Conservation (phyloP, 2,113 vertebrate species). For the Plectropomus leopardus region DNA sequence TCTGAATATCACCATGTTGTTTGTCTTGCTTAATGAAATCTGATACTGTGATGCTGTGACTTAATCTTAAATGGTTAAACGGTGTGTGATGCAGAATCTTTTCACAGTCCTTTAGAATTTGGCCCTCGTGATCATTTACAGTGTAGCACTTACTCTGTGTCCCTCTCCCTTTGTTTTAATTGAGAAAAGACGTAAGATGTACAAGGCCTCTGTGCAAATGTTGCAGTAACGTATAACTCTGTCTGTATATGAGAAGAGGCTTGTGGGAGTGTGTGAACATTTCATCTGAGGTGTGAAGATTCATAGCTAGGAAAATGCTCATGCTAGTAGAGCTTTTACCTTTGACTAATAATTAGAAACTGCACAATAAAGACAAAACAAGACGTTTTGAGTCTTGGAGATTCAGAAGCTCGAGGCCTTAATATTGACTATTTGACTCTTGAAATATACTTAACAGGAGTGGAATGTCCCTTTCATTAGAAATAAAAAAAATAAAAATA, state of each 20-base stretch:
- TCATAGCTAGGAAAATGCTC: constrained; percentile 41
- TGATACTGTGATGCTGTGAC: neutral
- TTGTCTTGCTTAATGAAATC: neutral
- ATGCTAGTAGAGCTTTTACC: constrained; percentile 28
- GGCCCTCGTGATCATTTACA: neutral
- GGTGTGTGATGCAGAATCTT: neutral
- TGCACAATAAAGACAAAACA: constrained; percentile 7
- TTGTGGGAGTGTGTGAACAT: constrained; percentile 68
- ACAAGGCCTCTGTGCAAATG: neutral
- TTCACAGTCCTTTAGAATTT: constrained; percentile 8
- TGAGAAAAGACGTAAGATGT: constrained; percentile 25
- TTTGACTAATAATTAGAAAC: constrained; percentile 35
- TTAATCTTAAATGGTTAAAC: neutral
- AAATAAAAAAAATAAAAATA: neutral
- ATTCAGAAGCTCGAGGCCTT: constrained; percentile 13
- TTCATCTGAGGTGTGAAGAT: constrained; percentile 57
- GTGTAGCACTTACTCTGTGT: neutral
- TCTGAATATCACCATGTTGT: neutral
- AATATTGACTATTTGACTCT: constrained; percentile 1
- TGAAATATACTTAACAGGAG: neutral
- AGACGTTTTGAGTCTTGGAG: neutral
- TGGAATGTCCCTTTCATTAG: neutral
- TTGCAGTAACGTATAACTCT: constrained; percentile 44
- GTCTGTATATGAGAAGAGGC: constrained; percentile 50
- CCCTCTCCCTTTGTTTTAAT: constrained; percentile 7